Percentiles rank a stretch among this genome's conserved stretches.
Conservation (phyloP, 30 jellyfish, hydroid and myxozoan genomes). For the Turritopsis dohrnii region DNA sequence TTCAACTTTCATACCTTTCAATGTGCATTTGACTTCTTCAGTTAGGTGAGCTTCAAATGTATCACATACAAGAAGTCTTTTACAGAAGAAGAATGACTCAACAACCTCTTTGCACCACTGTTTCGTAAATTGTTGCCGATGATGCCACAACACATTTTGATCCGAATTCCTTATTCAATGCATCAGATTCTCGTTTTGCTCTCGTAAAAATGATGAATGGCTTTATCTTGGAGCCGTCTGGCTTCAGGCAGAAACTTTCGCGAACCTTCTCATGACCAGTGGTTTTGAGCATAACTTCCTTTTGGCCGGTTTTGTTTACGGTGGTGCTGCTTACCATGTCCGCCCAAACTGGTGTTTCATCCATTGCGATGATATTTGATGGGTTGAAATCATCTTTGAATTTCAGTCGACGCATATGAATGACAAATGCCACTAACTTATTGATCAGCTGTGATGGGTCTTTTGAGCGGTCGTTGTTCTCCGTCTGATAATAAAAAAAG, state of each 20-base stretch:
- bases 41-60: too few species aligned
- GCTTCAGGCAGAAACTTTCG: background rate
- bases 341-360: too few species aligned
- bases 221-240: constrained; percentile 8
- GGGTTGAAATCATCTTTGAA: too few species aligned
- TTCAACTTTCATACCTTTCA: too few species aligned
- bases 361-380: constrained; percentile 1
- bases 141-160: background rate
- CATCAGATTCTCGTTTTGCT: background rate
- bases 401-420: too few species aligned
- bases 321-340: constrained; percentile 5
- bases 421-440: too few species aligned
- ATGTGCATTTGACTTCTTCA: too few species aligned
- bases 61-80: too few species aligned
- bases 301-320: background rate
- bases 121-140: background rate
- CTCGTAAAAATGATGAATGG: background rate
- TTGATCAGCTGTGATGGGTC: too few species aligned
- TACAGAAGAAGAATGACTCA: constrained; percentile 10
- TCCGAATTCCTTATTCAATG: background rate
- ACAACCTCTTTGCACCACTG: constrained; percentile 13
- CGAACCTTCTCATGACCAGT: constrained; percentile 13
- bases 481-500: too few species aligned
- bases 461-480: too few species aligned
- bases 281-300: constrained; percentile 3